Base-by-base conservation (phyloP, 1,140 invertebrate genomes). In the Chrysopa pallens region DNA sequence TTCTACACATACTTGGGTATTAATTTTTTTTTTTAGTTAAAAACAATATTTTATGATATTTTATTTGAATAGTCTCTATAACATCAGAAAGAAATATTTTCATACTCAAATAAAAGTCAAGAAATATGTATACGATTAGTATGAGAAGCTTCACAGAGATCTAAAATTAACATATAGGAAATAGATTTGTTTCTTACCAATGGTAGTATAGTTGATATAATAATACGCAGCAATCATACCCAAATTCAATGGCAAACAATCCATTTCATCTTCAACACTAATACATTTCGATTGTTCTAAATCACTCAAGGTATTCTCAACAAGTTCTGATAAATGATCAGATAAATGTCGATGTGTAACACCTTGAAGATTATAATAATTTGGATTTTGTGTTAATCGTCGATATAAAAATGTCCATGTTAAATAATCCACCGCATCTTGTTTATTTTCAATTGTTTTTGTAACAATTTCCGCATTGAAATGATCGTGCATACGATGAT, bases 151-250 rank as follows among this genome's bases (percentile, higher is more conserved):
- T n/a, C n/a, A n/a, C n/a, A n/a, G n/a, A n/a, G n/a, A n/a, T n/a
- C n/a, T n/a, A n/a, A n/a, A n/a, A n/a, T n/a, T n/a, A n/a, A n/a
- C n/a, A n/a, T n/a, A n/a, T n/a, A n/a, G n/a, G 17, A 23, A 23
- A 23, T 23, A 23, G 5, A 3, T 23, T 3, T 23, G 17, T 23
- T 36, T 56, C 66, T 63, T 60, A 86, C 82, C 83, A 47, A 99
- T 98, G 0, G 96, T 99, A 0, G 93, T 95, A 53, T 99, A 99
- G 64, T 98, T 97, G 49, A 98, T 98, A 59, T 98, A 99, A 61
- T 99, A 99, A 61, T 99, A 99, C 0, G 94, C 92, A 2, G 95
- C 94, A 62, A 99, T 99, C 92, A 99, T 98, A 46, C 96, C 96
- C 56, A 99, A 67, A 69, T 99, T 99, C 1, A 99, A 67, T 0